Evolutionary conservation across 37 sponge, comb jelly and placozoan species (phyloP), one percentile per base, ranked within the genome.

Genomic region (Spongia lamella): DNA sequence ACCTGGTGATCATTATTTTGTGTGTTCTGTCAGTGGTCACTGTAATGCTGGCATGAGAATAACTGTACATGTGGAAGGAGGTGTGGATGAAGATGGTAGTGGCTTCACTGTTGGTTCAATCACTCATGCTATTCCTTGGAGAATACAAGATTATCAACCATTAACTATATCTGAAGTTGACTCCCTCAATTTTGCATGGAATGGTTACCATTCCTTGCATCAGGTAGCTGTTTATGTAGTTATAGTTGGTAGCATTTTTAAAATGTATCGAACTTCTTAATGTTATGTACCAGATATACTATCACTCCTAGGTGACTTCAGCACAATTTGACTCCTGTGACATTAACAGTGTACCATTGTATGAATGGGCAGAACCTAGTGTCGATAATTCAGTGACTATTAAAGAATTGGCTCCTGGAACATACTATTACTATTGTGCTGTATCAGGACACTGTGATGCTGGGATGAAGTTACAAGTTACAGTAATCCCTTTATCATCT

Each of bases 361-460:
- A 52, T 15, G 83, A 79, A 27, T 90, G 91, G 91, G 72, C 59
- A 16, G 63, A 68, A n/a, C 77, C 87, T 27, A 78, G 83, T 78
- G 91, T 90, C 7, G 87, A 72, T 33, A 80, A 60, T 21, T 60
- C 66, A 26, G 83, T 82, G 3, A 25, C 67, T 33, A 59, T 90
- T 11, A 11, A 56, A 7, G 53, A 55, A 27, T 69, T 90, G 5
- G 7, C 73, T 16, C 87, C 87, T 0, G 91, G 91, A 1, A 50
- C 55, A 31, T 86, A 90, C 83, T 90, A 86, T 75, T 90, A 78
- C 76, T 30, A 82, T 38, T 90, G 91, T 65, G 36, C 73, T 25
- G 79, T 90, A 13, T 62, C 87, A 61, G 91, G 91, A 0, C 91
- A 90, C 61, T 90, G 91, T 58, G 78, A 71, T 34, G 87, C 87